phyloP scores from a whole-genome alignment of 2,888 invertebrate species.

The Apoda limacodes region DNA sequence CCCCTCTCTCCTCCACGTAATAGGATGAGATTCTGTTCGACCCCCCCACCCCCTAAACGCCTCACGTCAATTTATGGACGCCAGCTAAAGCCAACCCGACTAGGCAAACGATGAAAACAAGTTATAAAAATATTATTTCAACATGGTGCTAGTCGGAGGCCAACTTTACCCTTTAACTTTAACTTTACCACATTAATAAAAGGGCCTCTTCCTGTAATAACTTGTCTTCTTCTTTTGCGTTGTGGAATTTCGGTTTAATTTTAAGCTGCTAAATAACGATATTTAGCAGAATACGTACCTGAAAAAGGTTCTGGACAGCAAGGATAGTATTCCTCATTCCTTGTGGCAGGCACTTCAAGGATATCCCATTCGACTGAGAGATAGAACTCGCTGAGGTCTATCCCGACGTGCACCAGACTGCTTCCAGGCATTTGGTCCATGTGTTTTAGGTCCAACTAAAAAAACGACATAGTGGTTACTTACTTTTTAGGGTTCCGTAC shows the following conservation, averaged over 20 bases:
- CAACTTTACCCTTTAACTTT: no score
- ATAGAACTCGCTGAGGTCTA: conserved; percentile 96
- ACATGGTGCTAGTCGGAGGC: no score
- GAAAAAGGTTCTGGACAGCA: conserved; percentile 88
- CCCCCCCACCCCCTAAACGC: no score
- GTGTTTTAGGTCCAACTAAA: conserved; percentile 92
- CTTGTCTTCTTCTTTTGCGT: no score
- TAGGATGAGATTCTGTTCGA: no score
- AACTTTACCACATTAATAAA: neutral
- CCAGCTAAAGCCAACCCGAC: no score
- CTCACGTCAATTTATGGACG: no score
- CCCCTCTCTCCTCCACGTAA: no score
- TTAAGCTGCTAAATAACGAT: no score
- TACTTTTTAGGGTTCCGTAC: no score
- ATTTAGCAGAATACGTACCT: no score
- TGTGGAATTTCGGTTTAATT: neutral
- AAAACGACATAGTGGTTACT: no score
- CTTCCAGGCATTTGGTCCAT: conserved; percentile 87
- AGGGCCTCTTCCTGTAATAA: conserved; percentile 2
- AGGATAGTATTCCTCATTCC: conserved; percentile 94
- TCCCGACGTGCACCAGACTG: conserved; percentile 87
- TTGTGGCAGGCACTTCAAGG: conserved; percentile 90
- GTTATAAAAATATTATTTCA: neutral
- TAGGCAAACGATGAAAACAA: conserved; percentile 1
- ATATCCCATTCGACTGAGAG: conserved; percentile 98